These are phyloP conservation scores for Ferrisia virgata DNA, from an alignment of 2,888 invertebrate genomes.

Conservation along the genomic window DNA sequence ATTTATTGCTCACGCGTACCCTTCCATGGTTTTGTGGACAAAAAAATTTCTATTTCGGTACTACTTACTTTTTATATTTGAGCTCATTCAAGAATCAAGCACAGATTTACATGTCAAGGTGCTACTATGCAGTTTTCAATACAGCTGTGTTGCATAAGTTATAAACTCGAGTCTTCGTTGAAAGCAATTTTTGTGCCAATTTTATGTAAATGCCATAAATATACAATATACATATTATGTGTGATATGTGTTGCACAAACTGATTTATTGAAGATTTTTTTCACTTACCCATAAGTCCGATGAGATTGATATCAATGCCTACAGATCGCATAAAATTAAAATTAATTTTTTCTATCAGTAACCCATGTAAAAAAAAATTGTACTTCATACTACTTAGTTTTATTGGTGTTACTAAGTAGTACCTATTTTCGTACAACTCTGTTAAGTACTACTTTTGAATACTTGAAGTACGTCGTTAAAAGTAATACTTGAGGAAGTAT, in stretches of 20 bases:
- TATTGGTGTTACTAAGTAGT: too few species aligned
- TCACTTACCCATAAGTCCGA: conserved; percentile 38
- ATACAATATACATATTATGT: not conserved
- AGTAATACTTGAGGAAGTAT: too few species aligned
- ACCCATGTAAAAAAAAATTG: not conserved
- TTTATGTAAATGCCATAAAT: not conserved
- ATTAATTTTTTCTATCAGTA: not conserved
- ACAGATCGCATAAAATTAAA: not conserved
- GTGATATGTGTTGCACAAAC: not conserved
- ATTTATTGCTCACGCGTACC: too few species aligned
- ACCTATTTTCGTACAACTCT: too few species aligned
- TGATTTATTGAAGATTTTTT: not conserved
- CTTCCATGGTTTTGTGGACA: too few species aligned
- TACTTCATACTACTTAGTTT: not conserved
- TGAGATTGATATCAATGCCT: conserved; percentile 39
- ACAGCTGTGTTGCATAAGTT: not conserved
- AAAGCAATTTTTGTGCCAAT: not conserved
- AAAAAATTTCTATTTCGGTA: too few species aligned
- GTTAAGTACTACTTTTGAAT: too few species aligned
- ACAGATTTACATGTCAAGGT: not conserved
- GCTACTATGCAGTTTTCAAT: not conserved
- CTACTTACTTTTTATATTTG: not conserved
- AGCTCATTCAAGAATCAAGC: not conserved
- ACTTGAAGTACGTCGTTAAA: too few species aligned
- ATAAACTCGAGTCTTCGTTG: not conserved